Evolutionary conservation across 2,888 invertebrate species (phyloP), one percentile per base, ranked within the genome.

Genomic region (Megamerina dolium): DNA sequence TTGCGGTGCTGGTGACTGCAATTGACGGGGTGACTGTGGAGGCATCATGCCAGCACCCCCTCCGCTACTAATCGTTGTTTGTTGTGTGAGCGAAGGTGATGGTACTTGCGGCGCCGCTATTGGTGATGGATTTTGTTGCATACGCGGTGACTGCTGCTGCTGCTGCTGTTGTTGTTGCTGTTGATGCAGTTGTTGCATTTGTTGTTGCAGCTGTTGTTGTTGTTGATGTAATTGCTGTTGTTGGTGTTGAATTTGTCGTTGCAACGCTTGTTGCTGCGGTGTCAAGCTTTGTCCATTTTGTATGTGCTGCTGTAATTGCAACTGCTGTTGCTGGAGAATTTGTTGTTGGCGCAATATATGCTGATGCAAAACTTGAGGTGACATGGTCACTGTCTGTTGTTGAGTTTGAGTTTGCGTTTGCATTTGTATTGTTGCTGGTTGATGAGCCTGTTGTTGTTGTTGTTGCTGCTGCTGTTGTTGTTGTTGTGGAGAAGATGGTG

Each of bases 231-330:
- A 43, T 38, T 63, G 63, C 29, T 77, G 66, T 48, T 77, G 78
- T 46, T 77, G 78, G 58, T 78, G 78, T 57, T 78, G 79, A 38
- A 78, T 66, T 56, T 78, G 66, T 37, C 77, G 76, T 51, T 78
- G 79, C 50, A 77, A 41, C 5, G 54, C 59, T 49, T 65, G 68
- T 40, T 65, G 67, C 16, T 66, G 63, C 2, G 61, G 61, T 4
- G 64, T 63, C 30, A 66, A 49, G 20, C 60, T 64, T 42, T 70
- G 68, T 1, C 66, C 63, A 43, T 55, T 63, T 46, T 63, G 64
- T 45, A 64, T 60, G 19, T 63, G 63, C 33, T 64, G 62, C 33
- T 68, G 68, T n/a, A 69, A 54, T 31, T 58, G 56, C 35, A 56
- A 50, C 34, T 59, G 62, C 23, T 68, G 62, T 34, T 70, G 68